Evolutionary conservation across 2,113 vertebrate genomes (phyloP).

Genomic region (Oryzias celebensis): DNA sequence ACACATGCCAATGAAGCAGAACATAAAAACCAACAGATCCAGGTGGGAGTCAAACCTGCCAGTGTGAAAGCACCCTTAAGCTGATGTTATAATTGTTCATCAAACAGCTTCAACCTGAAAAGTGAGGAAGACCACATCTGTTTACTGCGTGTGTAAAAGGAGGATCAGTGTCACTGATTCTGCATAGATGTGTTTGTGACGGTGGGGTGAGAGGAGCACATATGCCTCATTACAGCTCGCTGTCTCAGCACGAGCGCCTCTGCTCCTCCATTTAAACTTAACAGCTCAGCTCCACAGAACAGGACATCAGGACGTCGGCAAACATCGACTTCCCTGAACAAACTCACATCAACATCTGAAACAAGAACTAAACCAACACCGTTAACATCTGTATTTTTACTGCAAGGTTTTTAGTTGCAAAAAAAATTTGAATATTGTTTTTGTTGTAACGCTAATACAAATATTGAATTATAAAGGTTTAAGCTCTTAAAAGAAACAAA

Average conservation of each 20-base stretch:
- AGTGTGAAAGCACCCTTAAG: too few relatives aligned
- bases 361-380: not conserved
- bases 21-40: too few relatives aligned
- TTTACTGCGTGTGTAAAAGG: not conserved
- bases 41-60: too few relatives aligned
- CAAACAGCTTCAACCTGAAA: too few relatives aligned
- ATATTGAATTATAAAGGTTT: too few relatives aligned
- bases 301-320: not conserved
- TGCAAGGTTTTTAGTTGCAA: too few relatives aligned
- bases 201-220: not conserved
- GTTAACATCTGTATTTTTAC: not conserved
- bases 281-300: constrained; percentile 3
- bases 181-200: not conserved
- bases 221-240: constrained; percentile 9
- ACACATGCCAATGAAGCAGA: too few relatives aligned
- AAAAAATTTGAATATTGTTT: too few relatives aligned
- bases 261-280: not conserved
- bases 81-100: too few relatives aligned
- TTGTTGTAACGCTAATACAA: too few relatives aligned
- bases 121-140: not conserved
- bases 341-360: too few relatives aligned
- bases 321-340: not conserved
- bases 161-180: not conserved
- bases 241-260: constrained; percentile 15
- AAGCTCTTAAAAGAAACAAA: too few relatives aligned